These are phyloP conservation scores for Holothuria glaberrima DNA, from an alignment of 35 echinoderm and acorn worm species.

Conservation along the genomic window DNA sequence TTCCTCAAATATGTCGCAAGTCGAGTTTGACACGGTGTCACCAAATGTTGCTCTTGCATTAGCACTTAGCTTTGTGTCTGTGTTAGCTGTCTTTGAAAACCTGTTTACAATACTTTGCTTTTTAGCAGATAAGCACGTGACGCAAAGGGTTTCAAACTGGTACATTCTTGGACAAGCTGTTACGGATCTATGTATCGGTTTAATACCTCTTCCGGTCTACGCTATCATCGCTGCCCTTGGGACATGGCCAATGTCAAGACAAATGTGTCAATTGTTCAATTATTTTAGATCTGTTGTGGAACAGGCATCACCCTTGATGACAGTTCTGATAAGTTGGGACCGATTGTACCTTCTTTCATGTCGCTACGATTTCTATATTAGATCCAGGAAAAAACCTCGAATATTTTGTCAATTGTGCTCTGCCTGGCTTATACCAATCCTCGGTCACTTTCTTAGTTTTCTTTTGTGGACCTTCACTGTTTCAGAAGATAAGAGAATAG, in stretches of 20 bases:
- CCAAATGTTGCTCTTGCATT: background rate
- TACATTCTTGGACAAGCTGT: constrained; percentile 23
- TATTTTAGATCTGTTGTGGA: background rate
- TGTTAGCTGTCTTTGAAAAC: background rate
- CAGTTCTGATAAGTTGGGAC: constrained; percentile 20
- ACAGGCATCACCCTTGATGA: constrained; percentile 9
- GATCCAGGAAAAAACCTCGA: background rate
- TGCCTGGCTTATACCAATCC: background rate
- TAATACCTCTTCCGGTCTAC: background rate
- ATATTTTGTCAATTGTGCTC: background rate
- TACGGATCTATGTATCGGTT: background rate
- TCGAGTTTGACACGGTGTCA: background rate
- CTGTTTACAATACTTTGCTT: constrained; percentile 12
- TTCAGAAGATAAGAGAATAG: background rate
- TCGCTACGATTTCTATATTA: constrained; percentile 16
- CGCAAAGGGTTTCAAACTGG: background rate
- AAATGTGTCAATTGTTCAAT: constrained; percentile 14
- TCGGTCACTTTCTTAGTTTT: constrained; percentile 41
- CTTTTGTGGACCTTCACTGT: background rate
- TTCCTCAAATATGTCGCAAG: background rate
- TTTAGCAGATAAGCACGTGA: background rate
- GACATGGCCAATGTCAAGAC: background rate
- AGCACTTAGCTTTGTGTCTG: background rate
- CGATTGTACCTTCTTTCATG: background rate
- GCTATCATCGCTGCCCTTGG: background rate